These are phyloP conservation scores for Pomacea canaliculata DNA, from an alignment of 2,888 invertebrate genomes.

Conservation along the genomic window DNA sequence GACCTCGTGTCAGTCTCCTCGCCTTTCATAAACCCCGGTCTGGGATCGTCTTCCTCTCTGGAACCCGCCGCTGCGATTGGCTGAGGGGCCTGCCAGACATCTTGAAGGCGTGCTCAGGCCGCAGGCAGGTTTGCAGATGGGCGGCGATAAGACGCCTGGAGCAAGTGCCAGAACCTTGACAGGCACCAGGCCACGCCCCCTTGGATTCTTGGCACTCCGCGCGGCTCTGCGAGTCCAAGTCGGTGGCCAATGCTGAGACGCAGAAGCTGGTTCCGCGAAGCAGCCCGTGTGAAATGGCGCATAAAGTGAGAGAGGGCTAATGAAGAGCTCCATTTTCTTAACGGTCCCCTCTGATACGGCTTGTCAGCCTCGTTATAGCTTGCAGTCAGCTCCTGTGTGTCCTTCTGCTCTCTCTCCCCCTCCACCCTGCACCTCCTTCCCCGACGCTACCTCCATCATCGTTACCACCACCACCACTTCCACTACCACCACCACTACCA, in stretches of 20 bases:
- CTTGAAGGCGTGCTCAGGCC: too few relatives aligned
- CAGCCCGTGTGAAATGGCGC: conserved; percentile 20
- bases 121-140: too few relatives aligned
- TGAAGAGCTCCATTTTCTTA: conserved; percentile 25
- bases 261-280: conserved; percentile 4
- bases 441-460: not conserved
- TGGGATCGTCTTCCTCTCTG: too few relatives aligned
- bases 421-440: not conserved
- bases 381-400: not conserved
- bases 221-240: not conserved
- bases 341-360: conserved; percentile 19
- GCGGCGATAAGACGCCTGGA: too few relatives aligned
- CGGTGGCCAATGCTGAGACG: not conserved
- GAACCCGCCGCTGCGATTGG: too few relatives aligned
- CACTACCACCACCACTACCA: not conserved
- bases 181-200: not conserved
- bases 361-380: conserved; percentile 16
- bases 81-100: too few relatives aligned
- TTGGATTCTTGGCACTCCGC: not conserved
- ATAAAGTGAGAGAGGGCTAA: conserved; percentile 26
- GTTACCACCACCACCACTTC: too few relatives aligned
- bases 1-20: too few relatives aligned
- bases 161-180: not conserved
- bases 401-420: conserved; percentile 1
- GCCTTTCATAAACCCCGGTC: too few relatives aligned